Conservation (phyloP, 2,113 vertebrate species). For the Pelecanus crispus region DNA sequence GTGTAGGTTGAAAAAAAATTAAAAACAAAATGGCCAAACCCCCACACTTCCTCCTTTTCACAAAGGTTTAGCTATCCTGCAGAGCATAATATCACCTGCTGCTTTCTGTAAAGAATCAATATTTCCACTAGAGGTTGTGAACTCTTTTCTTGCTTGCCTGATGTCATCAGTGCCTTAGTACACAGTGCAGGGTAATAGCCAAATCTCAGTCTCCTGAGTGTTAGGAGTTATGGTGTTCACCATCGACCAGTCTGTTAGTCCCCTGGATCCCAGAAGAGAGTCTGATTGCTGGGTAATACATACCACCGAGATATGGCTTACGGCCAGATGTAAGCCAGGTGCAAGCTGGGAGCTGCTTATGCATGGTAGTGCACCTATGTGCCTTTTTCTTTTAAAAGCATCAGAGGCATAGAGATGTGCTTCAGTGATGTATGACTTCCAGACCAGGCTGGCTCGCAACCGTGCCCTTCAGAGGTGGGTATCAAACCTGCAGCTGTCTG, state of each 20-base stretch:
- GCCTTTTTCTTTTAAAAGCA: background rate
- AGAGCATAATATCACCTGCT: background rate
- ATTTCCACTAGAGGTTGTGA: background rate
- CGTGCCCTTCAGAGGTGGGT: background rate
- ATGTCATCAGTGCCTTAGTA: background rate
- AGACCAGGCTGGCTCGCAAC: background rate
- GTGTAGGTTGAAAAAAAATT: background rate
- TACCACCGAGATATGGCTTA: background rate
- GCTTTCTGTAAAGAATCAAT: background rate
- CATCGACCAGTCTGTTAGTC: background rate
- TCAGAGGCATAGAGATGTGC: background rate
- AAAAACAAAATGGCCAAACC: rapidly evolving
- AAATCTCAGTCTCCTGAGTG: background rate
- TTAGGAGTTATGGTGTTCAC: background rate
- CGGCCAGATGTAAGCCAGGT: background rate
- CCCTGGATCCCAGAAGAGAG: background rate
- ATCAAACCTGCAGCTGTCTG: background rate
- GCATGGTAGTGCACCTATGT: rapidly evolving
- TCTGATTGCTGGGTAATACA: background rate
- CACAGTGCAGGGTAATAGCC: background rate
- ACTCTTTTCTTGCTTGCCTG: background rate
- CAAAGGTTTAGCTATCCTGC: background rate
- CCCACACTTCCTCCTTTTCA: background rate
- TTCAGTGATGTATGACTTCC: background rate
- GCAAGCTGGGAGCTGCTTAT: background rate